A percentile compares a stretch with the other conserved stretches of the same genome.
These are phyloP conservation scores for Diadophis punctatus DNA, from an alignment of 2,113 vertebrate genomes.

Conservation along the genomic window DNA sequence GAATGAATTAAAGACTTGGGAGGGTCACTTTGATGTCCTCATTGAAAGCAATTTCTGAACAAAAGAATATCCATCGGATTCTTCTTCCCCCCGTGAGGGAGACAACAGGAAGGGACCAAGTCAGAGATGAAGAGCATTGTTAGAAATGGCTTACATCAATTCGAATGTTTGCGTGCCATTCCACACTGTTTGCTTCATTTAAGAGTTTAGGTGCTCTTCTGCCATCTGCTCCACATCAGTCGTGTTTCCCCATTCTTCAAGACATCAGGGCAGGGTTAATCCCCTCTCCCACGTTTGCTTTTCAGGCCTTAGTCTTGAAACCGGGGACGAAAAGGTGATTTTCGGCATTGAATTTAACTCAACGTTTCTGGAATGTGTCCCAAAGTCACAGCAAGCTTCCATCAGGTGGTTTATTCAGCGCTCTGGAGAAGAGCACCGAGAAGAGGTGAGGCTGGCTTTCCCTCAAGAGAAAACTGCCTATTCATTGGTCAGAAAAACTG, in stretches of 20 bases:
- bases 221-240: conserved; percentile 75
- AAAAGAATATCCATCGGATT: conserved; percentile 35
- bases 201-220: conserved; percentile 48
- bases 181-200: conserved; percentile 60
- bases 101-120: conserved; percentile 30
- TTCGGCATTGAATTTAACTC: conserved; percentile 96
- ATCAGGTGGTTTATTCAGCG: conserved; percentile 89
- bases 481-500: conserved; percentile 34
- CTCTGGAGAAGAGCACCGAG: conserved; percentile 80
- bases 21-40: background rate
- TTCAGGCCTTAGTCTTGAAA: conserved; percentile 77
- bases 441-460: conserved; percentile 78
- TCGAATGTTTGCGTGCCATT: conserved; percentile 44
- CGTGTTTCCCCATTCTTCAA: conserved; percentile 72
- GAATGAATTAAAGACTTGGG: background rate
- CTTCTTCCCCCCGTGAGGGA: conserved; percentile 42
- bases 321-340: conserved; percentile 89
- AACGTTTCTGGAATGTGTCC: conserved; percentile 94
- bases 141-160: conserved; percentile 54
- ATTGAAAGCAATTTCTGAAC: conserved; percentile 1
- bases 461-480: conserved; percentile 30
- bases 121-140: conserved; percentile 56
- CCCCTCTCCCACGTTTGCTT: conserved; percentile 72
- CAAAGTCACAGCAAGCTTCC: conserved; percentile 93
- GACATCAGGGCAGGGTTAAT: conserved; percentile 73